These are phyloP conservation scores for Fragum fragum DNA, from an alignment of 2,888 invertebrate species.

Conservation along the genomic window DNA sequence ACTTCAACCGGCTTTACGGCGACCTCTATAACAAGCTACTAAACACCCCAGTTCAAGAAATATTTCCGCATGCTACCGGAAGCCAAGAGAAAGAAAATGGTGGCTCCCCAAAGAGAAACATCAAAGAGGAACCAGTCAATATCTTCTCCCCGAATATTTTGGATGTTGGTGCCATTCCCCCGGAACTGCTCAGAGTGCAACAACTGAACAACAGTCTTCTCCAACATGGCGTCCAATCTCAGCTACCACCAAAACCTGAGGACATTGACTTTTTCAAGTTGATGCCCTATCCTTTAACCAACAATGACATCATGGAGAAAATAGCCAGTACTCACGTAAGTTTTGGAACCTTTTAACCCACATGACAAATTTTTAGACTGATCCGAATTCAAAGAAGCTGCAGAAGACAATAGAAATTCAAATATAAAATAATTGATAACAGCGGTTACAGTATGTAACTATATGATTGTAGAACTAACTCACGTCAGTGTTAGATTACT, in stretches of 20 bases:
- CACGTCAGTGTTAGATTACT: too few relatives aligned
- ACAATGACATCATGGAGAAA: conserved; percentile 16
- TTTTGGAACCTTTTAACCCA: not conserved
- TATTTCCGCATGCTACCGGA: conserved; percentile 33
- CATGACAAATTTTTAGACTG: too few relatives aligned
- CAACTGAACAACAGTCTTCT: not conserved
- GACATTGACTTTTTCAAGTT: conserved; percentile 3
- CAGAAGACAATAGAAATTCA: too few relatives aligned
- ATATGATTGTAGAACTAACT: too few relatives aligned
- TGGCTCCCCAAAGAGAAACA: not conserved
- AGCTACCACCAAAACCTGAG: not conserved
- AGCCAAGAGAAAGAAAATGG: not conserved
- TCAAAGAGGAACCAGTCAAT: not conserved
- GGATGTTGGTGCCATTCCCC: not conserved
- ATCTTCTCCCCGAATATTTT: not conserved
- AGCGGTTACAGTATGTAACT: too few relatives aligned
- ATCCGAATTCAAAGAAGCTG: too few relatives aligned
- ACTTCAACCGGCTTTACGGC: conserved; percentile 53
- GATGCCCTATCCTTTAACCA: not conserved
- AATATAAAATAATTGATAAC: too few relatives aligned
- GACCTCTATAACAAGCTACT: conserved; percentile 57
- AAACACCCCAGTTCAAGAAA: conserved; percentile 57
- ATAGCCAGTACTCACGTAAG: conserved; percentile 24
- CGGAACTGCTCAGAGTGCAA: not conserved
- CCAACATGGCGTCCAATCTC: not conserved